Percentiles rank a stretch among this genome's conserved stretches.
Conservation (phyloP, 2,888 invertebrate genomes). For the Oegoconia quadripuncta region DNA sequence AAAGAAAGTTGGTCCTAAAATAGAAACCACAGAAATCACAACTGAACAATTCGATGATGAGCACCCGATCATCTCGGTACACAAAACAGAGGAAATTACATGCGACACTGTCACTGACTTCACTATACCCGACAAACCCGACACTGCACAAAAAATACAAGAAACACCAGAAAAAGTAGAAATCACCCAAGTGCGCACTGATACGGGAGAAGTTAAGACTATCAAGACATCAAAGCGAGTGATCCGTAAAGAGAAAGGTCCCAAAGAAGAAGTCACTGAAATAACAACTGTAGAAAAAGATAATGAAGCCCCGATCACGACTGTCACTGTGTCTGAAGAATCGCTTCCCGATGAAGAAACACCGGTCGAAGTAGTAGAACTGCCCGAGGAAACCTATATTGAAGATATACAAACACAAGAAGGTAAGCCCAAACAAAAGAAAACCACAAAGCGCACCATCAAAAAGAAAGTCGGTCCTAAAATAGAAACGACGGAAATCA, state of each 20-base stretch:
- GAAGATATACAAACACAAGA: constrained; percentile 36
- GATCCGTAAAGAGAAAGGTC: constrained; percentile 26
- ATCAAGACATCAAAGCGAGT: constrained; percentile 21
- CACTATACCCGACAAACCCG: constrained; percentile 1
- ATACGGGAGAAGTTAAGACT: constrained; percentile 15
- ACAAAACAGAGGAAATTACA: constrained; percentile 28
- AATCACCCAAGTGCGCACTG: constrained; percentile 36
- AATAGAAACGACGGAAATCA: constrained; percentile 20
- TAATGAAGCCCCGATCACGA: constrained; percentile 15
- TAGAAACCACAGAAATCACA: constrained; percentile 40
- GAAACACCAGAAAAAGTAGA: constrained; percentile 49
- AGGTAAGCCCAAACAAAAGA: constrained; percentile 28
- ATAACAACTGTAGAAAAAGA: constrained; percentile 23
- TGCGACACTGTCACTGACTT: constrained; percentile 29
- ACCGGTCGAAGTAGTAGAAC: constrained; percentile 21
- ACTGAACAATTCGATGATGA: constrained; percentile 24
- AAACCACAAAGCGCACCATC: constrained; percentile 24
- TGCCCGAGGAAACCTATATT: constrained; percentile 46
- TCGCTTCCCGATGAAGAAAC: no score
- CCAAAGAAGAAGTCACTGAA: constrained; percentile 35
- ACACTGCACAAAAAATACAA: constrained; percentile 30
- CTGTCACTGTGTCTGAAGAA: constrained; percentile 26
- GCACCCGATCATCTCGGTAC: constrained; percentile 34
- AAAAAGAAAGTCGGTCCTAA: constrained; percentile 32
- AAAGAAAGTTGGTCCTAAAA: constrained; percentile 50